Evolutionary conservation across 2,888 invertebrate genomes (phyloP).

Genomic region (Amiota mariae): DNA sequence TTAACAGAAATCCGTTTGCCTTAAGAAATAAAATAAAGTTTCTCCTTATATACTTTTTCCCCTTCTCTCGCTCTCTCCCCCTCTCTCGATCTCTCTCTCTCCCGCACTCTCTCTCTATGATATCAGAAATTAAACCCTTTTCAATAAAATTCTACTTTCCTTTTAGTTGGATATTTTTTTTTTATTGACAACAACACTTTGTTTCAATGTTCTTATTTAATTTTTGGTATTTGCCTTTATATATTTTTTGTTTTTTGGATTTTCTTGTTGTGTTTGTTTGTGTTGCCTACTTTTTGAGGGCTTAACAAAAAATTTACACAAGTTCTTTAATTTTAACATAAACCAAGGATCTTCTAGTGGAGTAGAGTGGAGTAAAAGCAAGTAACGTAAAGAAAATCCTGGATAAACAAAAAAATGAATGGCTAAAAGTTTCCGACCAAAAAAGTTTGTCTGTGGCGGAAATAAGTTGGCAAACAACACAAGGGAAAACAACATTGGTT

Average conservation of each 20-base stretch:
- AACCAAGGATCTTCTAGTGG: neutral
- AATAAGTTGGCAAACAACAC: conserved; percentile 46
- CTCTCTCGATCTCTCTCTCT: neutral
- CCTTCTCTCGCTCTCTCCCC: neutral
- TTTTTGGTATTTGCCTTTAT: conserved; percentile 33
- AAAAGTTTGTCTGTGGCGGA: conserved; percentile 61
- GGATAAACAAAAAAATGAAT: neutral
- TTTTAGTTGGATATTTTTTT: conserved; percentile 59
- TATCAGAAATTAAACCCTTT: conserved; percentile 54
- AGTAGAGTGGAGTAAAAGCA: neutral
- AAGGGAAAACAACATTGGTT: neutral
- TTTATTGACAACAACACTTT: conserved; percentile 64
- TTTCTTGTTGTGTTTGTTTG: conserved; percentile 12
- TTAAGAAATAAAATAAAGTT: too few species aligned
- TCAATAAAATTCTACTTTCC: conserved; percentile 46
- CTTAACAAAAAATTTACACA: neutral
- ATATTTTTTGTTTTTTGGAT: conserved; percentile 24
- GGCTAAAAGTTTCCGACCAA: conserved; percentile 9
- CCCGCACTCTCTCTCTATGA: neutral
- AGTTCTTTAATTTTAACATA: conserved; percentile 14
- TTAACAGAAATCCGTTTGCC: too few species aligned
- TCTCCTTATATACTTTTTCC: neutral
- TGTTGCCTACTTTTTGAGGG: conserved; percentile 33
- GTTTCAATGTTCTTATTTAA: conserved; percentile 46
- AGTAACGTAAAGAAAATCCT: neutral